These are phyloP conservation scores for Patiria miniata DNA, from an alignment of 35 echinoderm and acorn worm genomes.

Conservation along the genomic window DNA sequence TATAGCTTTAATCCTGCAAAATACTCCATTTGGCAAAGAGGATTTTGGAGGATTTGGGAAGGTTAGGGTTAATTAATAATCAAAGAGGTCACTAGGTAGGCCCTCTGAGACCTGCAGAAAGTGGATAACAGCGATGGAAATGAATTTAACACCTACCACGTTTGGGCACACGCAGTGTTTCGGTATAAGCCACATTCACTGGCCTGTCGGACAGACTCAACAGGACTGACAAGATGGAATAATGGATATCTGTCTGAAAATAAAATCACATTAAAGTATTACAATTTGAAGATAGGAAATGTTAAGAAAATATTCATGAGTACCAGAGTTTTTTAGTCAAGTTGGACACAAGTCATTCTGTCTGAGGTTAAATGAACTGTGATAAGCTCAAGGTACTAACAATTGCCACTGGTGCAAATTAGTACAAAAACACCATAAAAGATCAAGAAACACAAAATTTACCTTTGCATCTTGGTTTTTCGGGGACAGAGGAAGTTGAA, in stretches of 20 bases:
- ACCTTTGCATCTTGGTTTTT: conserved; percentile 38
- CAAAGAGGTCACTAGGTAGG: too few relatives aligned
- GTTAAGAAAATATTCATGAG: too few relatives aligned
- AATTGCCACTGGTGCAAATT: too few relatives aligned
- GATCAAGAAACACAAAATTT: not conserved
- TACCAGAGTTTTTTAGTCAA: too few relatives aligned
- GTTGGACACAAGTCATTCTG: too few relatives aligned
- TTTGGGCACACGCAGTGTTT: not conserved
- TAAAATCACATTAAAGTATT: not conserved
- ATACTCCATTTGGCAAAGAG: too few relatives aligned
- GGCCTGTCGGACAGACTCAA: conserved; percentile 72
- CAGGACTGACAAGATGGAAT: conserved; percentile 79
- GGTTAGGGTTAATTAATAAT: not conserved
- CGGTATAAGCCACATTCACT: conserved; percentile 41
- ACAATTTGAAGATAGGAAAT: too few relatives aligned
- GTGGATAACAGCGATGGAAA: not conserved
- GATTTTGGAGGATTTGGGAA: too few relatives aligned
- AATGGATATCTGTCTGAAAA: conserved; percentile 83
- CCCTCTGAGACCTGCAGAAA: too few relatives aligned
- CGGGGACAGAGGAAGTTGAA: conserved; percentile 40
- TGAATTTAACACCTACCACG: conserved; percentile 3
- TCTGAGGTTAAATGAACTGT: too few relatives aligned
- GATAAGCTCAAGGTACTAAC: too few relatives aligned
- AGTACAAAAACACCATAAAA: not conserved
- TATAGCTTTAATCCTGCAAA: not conserved